phyloP scores from a whole-genome alignment of 2,113 vertebrate species.

The Gymnorhina tibicen region DNA sequence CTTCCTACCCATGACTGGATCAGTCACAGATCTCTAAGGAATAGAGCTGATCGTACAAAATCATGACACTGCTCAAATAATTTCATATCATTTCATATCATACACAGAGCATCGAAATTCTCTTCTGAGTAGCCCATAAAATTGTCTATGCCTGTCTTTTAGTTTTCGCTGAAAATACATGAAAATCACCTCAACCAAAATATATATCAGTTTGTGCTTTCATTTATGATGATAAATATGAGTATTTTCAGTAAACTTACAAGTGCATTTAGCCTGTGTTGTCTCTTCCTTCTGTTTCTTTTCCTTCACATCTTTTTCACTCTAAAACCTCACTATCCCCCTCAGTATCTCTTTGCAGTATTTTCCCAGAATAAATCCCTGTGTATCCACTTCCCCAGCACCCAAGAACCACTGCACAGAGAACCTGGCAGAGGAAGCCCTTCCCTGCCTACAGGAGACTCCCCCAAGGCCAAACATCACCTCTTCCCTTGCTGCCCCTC shows the following conservation, averaged over 20 bases:
- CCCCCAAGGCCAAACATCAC: neutral
- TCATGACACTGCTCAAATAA: neutral
- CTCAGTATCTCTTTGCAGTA: neutral
- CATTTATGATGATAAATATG: neutral
- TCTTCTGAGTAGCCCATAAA: neutral
- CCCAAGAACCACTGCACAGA: neutral
- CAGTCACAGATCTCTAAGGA: neutral
- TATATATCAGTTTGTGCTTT: neutral
- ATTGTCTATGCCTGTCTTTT: neutral
- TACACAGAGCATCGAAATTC: neutral
- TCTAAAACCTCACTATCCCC: neutral
- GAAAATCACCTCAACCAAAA: neutral
- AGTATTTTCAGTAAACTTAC: neutral
- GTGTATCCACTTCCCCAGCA: neutral
- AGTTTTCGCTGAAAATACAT: neutral
- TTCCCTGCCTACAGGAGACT: neutral
- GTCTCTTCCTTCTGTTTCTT: neutral
- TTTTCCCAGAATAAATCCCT: neutral
- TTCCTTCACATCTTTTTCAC: neutral
- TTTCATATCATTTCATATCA: too few species aligned
- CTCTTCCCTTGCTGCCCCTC: neutral
- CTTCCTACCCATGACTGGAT: neutral
- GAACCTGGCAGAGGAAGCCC: neutral
- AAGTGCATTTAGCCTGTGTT: neutral
- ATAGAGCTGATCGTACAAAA: neutral